Evolutionary conservation across 2,797 vertebrate genomes (phyloP), one percentile per base, ranked within the genome.

Genomic region (Hyperoplus lanceolatus): DNA sequence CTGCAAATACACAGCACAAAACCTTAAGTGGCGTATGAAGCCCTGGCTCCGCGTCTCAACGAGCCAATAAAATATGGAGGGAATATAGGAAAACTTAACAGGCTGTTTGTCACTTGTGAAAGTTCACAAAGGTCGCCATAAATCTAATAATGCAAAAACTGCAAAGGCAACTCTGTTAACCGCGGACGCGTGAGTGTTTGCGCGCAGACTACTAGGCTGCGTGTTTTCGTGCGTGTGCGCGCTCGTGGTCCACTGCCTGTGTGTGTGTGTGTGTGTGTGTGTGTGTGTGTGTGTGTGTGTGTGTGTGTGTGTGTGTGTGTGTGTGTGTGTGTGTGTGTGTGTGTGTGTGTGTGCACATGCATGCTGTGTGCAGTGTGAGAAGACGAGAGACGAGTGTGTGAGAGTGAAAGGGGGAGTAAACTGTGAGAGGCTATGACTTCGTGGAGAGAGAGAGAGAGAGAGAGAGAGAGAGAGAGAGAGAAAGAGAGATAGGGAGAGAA

Each of bases 91-190:
- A 85, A 93, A 89, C 83, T 92, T 89, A 87, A 90, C 90, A 73
- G 82, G 79, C 83, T 83, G 87, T 87, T 92, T 90, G 90, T 92
- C 91, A 93, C 90, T 93, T 87, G 85, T 81, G 85, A 83, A 93
- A 90, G 91, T 92, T 93, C 92, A 91, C 72, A 89, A 87, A 93
- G 93, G 88, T 93, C 90, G 81, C 90, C 87, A 91, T 94, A 93
- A 95, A 95, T 94, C 90, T 88, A 51, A 74, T 76, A 70, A 72
- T 82, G 83, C 77, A 84, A 81, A 77, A 77, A 79, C 81, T 79
- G 76, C 72, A 75, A 71, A 77, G 80, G 77, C 61, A 84, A 88
- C 81, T 87, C 63, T 58, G 51, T 55, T 68, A 66, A 73, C 69
- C 50, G 36, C n/a, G 38, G 41, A 43, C 48, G 60, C 42, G 77